Base-by-base conservation (phyloP, 2,797 vertebrate genomes). In the Oreonectes daqikongensis region DNA sequence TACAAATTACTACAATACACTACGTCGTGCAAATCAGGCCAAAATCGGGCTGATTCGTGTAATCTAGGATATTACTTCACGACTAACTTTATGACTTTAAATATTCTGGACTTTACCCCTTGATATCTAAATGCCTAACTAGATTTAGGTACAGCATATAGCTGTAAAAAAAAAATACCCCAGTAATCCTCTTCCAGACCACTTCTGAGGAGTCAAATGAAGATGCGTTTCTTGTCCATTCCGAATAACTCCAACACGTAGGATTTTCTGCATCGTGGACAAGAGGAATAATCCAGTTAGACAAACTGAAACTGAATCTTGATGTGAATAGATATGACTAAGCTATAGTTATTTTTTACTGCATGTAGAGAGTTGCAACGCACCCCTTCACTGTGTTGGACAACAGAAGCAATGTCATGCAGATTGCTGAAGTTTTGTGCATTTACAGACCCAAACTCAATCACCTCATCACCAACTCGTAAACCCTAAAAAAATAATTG, bases 311-410 rank as follows among this genome's bases (percentile, higher is more conserved):
- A 67, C 2, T 1, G 18, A 72, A 60, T 32, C 63, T 44, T 17
- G 14, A 15, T 59, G n/a, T 15, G 11, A 28, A 59, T 4, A 30
- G 14, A 59, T 17, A 3, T 17, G 55, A 48, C 20, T 50, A 9
- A 5, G 1, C 26, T 35, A 24, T 24, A 50, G 28, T 18, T 22
- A 3, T 57, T 32, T 17, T 30, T 35, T 35, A 55, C 9, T 15
- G 8, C 15, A 30, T 6, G 20, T 8, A 73, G 1, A n/a, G 10
- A 8, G 3, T 40, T 5, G 15, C 52, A 14, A 77, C 95, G 93
- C 81, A 99, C 98, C 93, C 95, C 96, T 88, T 98, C 96, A 0
- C 97, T 98, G 80, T 96, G 97, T 84, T 99, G 96, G 12, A 98
- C 96, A 80, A 98, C 96, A 0, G 85, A 92, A 55, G 95, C 93